A percentile compares a stretch with the other conserved stretches of the same genome.
These are phyloP conservation scores for Callitettix versicolor DNA, from an alignment of 1,140 invertebrate species.

Conservation along the genomic window DNA sequence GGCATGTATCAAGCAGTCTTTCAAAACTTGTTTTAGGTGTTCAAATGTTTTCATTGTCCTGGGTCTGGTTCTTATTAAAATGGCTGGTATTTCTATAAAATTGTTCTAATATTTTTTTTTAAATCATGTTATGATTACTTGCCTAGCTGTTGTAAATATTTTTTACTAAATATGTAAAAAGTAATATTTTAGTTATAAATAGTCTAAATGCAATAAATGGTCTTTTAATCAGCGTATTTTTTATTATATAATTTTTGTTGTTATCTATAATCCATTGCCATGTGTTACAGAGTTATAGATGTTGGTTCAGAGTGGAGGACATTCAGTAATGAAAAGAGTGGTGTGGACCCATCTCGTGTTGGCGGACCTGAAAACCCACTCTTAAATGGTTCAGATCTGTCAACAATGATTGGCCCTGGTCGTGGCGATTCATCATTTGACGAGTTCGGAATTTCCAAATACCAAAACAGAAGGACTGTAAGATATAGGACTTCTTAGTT, in stretches of 20 bases:
- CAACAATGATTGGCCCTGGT: slow-evolving; percentile 92
- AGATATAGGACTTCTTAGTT: slow-evolving; percentile 24
- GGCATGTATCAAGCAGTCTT: no score
- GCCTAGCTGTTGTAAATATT: no score
- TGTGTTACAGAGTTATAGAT: slow-evolving; percentile 79
- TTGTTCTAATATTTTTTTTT: no score
- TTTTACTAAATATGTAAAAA: no score
- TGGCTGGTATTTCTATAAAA: no score
- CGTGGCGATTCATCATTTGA: slow-evolving; percentile 71
- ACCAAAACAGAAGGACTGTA: slow-evolving; percentile 83
- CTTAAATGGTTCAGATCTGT: slow-evolving; percentile 89
- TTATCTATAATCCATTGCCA: slow-evolving; percentile 9
- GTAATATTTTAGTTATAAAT: no score
- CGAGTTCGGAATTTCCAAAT: slow-evolving; percentile 79
- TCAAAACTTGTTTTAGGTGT: no score
- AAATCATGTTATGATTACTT: no score
- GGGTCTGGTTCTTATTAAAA: no score
- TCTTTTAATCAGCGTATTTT: no score
- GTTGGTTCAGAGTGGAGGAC: slow-evolving; percentile 99
- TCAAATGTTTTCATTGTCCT: no score
- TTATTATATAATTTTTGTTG: neutral
- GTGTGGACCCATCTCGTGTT: slow-evolving; percentile 96
- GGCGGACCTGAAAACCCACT: slow-evolving; percentile 94
- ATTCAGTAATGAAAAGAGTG: slow-evolving; percentile 96
- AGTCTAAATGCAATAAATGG: no score